Conservation (phyloP, 1,140 invertebrate genomes). For the Drosophila repletoides region DNA sequence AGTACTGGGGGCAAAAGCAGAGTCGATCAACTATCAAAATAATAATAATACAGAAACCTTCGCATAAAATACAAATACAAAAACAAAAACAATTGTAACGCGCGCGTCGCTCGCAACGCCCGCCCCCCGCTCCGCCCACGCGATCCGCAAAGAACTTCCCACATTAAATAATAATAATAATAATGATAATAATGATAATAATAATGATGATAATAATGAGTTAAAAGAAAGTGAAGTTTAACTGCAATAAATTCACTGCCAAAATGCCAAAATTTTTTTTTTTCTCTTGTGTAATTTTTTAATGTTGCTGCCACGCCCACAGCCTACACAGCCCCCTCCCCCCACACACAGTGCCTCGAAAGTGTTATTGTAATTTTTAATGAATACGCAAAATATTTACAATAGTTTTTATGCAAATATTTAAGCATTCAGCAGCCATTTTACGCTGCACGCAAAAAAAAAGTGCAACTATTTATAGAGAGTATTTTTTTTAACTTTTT, state of each 20-base stretch:
- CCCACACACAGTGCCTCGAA: slow-evolving; percentile 17
- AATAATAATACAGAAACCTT: slow-evolving; percentile 21
- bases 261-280: slow-evolving; percentile 44
- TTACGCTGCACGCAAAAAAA: slow-evolving; percentile 11
- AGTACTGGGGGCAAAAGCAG: slow-evolving; percentile 13
- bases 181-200: neutral
- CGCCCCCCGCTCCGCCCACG: neutral
- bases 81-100: slow-evolving; percentile 60
- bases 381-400: slow-evolving; percentile 41
- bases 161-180: slow-evolving; percentile 4
- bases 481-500: too few relatives aligned
- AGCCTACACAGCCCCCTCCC: slow-evolving; percentile 1
- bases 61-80: neutral
- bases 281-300: slow-evolving; percentile 38
- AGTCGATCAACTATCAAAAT: slow-evolving; percentile 36
- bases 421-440: slow-evolving; percentile 31
- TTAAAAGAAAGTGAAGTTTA: neutral
- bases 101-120: slow-evolving; percentile 25
- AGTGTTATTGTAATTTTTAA: slow-evolving; percentile 4
- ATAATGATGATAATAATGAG: neutral
- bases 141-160: too few relatives aligned
- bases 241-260: slow-evolving; percentile 35
- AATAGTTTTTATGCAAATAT: slow-evolving; percentile 36
- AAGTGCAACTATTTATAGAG: slow-evolving; percentile 41
- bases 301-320: neutral